These are phyloP conservation scores for Gastrophysa polygoni DNA, from an alignment of 2,888 invertebrate genomes.

Conservation along the genomic window DNA sequence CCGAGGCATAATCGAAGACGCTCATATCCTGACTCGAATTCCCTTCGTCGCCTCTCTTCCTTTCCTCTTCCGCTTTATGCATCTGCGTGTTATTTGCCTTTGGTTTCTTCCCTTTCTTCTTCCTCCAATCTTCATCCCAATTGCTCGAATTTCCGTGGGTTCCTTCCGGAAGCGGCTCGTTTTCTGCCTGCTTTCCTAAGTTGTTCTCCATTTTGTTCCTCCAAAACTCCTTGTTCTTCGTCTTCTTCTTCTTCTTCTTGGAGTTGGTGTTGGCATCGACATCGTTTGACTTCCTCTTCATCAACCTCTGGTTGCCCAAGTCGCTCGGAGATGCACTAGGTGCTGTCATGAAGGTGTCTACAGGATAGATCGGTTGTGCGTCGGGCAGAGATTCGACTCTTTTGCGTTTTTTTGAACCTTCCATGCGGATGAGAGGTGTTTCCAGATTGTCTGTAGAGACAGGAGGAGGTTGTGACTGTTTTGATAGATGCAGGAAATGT, in stretches of 20 bases:
- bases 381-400: constrained; percentile 31
- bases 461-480: constrained; percentile 24
- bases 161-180: not conserved
- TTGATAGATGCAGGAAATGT: constrained; percentile 47
- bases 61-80: not conserved
- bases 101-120: not conserved
- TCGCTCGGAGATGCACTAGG: too few relatives aligned
- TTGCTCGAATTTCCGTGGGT: not conserved
- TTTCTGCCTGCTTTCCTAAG: not conserved
- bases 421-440: constrained; percentile 43
- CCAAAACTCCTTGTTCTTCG: constrained; percentile 8
- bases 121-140: not conserved
- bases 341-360: constrained; percentile 25
- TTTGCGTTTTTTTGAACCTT: constrained; percentile 49
- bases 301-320: too few relatives aligned
- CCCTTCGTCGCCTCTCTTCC: not conserved
- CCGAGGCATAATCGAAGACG: constrained; percentile 62
- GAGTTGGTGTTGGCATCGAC: too few relatives aligned
- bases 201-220: constrained; percentile 1
- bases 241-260: not conserved
- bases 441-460: constrained; percentile 13
- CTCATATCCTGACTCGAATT: not conserved
- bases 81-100: not conserved
- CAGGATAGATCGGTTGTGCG: constrained; percentile 17
- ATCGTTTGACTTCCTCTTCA: constrained; percentile 23